Evolutionary conservation across 1,140 invertebrate genomes (phyloP).

Genomic region (Brachionus rotundiformis): DNA sequence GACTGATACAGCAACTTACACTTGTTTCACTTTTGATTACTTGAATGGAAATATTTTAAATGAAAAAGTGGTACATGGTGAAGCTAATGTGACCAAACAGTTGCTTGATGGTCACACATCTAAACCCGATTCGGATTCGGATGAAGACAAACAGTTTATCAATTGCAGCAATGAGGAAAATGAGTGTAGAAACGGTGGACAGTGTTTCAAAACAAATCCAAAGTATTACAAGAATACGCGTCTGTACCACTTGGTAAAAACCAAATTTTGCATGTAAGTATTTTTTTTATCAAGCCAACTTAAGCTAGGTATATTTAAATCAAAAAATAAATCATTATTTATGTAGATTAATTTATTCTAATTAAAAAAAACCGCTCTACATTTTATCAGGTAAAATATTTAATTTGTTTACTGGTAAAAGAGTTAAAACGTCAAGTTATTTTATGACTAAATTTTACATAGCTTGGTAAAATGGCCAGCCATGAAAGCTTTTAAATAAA

Average conservation of each 20-base stretch:
- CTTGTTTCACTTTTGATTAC: conserved; percentile 4
- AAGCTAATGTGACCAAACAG: neutral
- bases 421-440: no score
- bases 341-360: no score
- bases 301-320: no score
- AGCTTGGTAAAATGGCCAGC: no score
- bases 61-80: neutral
- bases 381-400: no score
- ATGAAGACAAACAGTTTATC: neutral
- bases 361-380: no score
- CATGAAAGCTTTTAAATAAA: no score
- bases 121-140: neutral
- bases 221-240: neutral
- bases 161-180: neutral
- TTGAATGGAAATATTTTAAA: neutral
- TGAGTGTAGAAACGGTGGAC: neutral
- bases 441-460: no score
- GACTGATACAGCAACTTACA: neutral
- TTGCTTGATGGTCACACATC: neutral
- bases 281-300: neutral
- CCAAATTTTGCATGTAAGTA: conserved; percentile 25
- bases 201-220: conserved; percentile 21
- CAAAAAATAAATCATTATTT: no score
- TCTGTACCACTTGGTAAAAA: neutral
- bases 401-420: no score